Evolutionary conservation across 2,113 vertebrate species (phyloP), one percentile per base, ranked within the genome.

Genomic region (Toxotes jaculatrix): DNA sequence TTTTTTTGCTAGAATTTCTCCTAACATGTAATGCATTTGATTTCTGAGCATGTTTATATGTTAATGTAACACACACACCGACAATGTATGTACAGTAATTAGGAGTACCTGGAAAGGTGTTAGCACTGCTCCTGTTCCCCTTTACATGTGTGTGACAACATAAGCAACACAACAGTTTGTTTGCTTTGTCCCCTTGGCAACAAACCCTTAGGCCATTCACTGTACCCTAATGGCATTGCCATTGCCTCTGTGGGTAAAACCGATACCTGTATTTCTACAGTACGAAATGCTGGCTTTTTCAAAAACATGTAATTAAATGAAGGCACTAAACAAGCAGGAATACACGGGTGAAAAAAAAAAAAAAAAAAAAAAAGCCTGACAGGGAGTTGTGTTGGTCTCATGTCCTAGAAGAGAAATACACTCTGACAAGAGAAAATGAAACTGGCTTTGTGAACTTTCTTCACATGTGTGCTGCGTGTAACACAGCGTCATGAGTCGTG

Each of bases 161-260:
- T 80, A 88, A 88, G 83, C 83, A 92, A 93, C 92, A 94, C 93
- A 93, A 92, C 93, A 94, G 93, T 95, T 94, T 96, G 95, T 96
- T 96, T 96, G 93, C 91, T 93, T 91, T 93, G 91, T 96, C 93
- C 94, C 95, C 95, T 92, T 96, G 94, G 94, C 92, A 95, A 96
- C 95, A 94, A 94, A 89, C 92, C 95, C 94, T 94, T 85, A 94
- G 95, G 95, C 95, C 95, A 94, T 92, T 91, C 89, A 90, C n/a
- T 88, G 91, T 91, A 77, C 89, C 89, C 92, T 89, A 93, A 93
- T 92, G 89, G 92, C 88, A 95, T 67, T 89, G 89, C 83, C 82
- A 90, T 87, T 89, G 80, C 89, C 93, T 93, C 88, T 78, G 80
- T 89, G 92, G 68, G 78, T 85, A 90, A 91, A 89, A 82, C 71